Evolutionary conservation across 2,113 vertebrate species (phyloP).

Genomic region (Thymallus thymallus): DNA sequence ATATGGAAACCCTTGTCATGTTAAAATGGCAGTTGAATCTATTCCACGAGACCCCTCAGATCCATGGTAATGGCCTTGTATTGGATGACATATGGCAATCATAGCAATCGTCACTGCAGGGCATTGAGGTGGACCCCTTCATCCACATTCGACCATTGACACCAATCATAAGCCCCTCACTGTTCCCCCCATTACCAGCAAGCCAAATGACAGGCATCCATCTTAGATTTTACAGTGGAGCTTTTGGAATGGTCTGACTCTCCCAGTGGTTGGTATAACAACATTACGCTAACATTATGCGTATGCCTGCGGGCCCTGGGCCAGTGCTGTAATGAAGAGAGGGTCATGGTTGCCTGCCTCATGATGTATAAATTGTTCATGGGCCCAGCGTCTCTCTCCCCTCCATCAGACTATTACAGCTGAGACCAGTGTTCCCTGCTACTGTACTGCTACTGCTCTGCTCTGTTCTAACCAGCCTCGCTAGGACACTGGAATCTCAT

Average conservation of each 20-base stretch:
- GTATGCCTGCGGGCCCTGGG: conserved; percentile 21
- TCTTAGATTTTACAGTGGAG: conserved; percentile 11
- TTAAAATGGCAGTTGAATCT: not conserved
- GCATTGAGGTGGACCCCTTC: not conserved
- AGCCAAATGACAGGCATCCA: conserved; percentile 8
- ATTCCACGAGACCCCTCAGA: too few relatives aligned
- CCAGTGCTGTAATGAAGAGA: conserved; percentile 14
- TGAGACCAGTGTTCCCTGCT: conserved; percentile 45
- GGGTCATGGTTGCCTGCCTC: conserved; percentile 42
- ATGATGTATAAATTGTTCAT: conserved; percentile 34
- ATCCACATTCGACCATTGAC: conserved; percentile 22
- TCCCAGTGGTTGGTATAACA: conserved; percentile 38
- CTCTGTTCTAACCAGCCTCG: conserved; percentile 32
- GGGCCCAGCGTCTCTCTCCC: conserved; percentile 3
- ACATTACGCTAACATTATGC: conserved; percentile 39
- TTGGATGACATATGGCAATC: not conserved
- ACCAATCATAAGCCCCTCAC: conserved; percentile 4
- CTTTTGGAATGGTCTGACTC: conserved; percentile 13
- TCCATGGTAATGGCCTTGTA: not conserved
- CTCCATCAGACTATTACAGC: conserved; percentile 43
- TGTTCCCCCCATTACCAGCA: conserved; percentile 15
- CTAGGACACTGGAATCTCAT: conserved; percentile 68
- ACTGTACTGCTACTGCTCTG: not conserved
- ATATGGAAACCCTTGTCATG: not conserved
- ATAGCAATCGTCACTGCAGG: not conserved